phyloP scores from a whole-genome alignment of 2,113 vertebrate species.

The Anser brachyrhynchus region DNA sequence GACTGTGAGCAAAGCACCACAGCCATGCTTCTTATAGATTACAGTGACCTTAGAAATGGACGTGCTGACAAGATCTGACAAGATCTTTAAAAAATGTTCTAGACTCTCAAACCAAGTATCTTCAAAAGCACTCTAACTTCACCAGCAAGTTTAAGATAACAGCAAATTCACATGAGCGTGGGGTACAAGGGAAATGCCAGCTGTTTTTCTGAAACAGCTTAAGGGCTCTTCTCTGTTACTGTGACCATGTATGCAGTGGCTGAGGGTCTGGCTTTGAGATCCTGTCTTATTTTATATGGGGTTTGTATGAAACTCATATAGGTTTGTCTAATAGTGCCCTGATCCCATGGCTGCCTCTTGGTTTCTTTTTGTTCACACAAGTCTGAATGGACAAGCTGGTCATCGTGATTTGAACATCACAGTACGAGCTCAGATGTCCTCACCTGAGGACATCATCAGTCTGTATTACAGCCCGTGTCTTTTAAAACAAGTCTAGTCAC shows the following conservation, averaged over 20 bases:
- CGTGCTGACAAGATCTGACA: neutral
- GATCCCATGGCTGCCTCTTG: neutral
- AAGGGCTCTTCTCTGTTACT: neutral
- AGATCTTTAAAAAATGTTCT: neutral
- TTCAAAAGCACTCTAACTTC: neutral
- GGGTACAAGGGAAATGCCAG: neutral
- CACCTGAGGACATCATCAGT: neutral
- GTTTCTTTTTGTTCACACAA: neutral
- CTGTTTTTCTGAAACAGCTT: neutral
- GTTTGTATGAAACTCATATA: neutral
- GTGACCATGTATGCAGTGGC: neutral
- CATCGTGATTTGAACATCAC: neutral
- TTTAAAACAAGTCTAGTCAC: neutral
- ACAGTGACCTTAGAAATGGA: neutral
- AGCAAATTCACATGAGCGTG: neutral
- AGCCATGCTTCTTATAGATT: neutral
- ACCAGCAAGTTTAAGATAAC: neutral
- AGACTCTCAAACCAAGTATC: neutral
- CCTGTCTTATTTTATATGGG: neutral
- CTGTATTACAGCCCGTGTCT: neutral
- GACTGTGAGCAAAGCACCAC: neutral
- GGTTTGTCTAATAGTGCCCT: neutral
- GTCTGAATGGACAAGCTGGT: neutral
- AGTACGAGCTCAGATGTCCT: neutral
- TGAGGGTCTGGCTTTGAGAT: neutral